Base-by-base conservation (phyloP, 2,888 invertebrate genomes). In the Cremastinae sp. region DNA sequence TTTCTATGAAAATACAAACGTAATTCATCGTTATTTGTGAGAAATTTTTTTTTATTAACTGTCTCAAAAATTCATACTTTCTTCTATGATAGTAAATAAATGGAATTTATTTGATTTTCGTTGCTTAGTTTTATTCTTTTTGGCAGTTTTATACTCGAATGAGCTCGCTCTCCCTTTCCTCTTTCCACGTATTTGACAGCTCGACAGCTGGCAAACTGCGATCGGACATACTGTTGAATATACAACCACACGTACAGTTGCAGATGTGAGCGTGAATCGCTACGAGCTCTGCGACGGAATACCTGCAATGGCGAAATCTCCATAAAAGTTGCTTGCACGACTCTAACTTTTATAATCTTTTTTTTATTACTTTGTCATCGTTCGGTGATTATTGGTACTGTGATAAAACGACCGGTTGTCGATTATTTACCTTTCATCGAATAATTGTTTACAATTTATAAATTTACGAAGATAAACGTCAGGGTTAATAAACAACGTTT, bases 201-300 rank as follows among this genome's bases (percentile, higher is more conserved):
- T 64, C 65, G 65, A 71, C 75, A 75, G 75, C 75, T 75, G 75
- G 75, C 64, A 51, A 65, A 53, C 39, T 22, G 22, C 53, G 37
- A 43, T 43, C 61, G 61, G 39, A 61, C 35, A n/a, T 65, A 45
- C 35, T 14, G 1, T 16, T 16, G 45, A n/a, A 28, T 18, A 10
- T 43, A 16, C 45, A 45, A 16, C 9, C n/a, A 20, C 37, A 18
- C 5, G 16, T 12, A n/a, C 4, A 16, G 7, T n/a, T 49, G 43
- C 9, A 43, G 16, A 59, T 28, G 18, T 22, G 10, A 1, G 9
- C 22, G 41, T 3, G 43, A 45, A 62, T 7, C 16, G 49, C 49
- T 49, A 35, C 18, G 49, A 45, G 18, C 47, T 62, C 62, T 51
- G 55, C 59, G 39, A 35, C 58, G 58, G 45, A 49, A 61, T 61